Evolutionary conservation across 2,113 vertebrate species (phyloP).

Genomic region (Myotis davidii): DNA sequence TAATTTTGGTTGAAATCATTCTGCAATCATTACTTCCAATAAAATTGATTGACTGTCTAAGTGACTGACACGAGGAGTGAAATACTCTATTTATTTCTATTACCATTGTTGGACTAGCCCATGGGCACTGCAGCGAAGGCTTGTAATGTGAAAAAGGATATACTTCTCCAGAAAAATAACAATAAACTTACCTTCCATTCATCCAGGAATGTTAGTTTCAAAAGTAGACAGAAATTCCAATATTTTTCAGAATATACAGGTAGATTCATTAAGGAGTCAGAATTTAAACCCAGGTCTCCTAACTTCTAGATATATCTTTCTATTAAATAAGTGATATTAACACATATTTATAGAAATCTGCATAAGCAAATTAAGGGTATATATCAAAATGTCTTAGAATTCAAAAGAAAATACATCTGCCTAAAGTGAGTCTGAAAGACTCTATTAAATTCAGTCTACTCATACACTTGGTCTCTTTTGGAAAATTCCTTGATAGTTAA

Average conservation of each 20-base stretch:
- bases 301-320: not conserved
- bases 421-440: not conserved
- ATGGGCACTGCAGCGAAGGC: constrained; percentile 31
- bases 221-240: not conserved
- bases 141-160: constrained; percentile 22
- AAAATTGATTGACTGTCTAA: constrained; percentile 72
- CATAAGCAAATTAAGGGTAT: not conserved
- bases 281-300: not conserved
- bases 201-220: constrained; percentile 16
- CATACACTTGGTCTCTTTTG: not conserved
- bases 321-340: constrained; percentile 6
- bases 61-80: constrained; percentile 54
- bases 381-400: constrained; percentile 16
- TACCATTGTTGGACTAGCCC: constrained; percentile 47
- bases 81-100: not conserved
- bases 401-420: not conserved
- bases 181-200: not conserved
- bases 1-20: constrained; percentile 45
- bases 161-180: constrained; percentile 47
- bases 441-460: not conserved
- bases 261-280: not conserved
- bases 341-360: not conserved
- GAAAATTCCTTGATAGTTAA: constrained; percentile 21
- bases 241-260: not conserved
- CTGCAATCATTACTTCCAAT: constrained; percentile 76